A percentile compares a stretch with the other conserved stretches of the same genome.
These are phyloP conservation scores for Eupithecia tripunctaria DNA, from an alignment of 2,888 invertebrate species.

Conservation along the genomic window DNA sequence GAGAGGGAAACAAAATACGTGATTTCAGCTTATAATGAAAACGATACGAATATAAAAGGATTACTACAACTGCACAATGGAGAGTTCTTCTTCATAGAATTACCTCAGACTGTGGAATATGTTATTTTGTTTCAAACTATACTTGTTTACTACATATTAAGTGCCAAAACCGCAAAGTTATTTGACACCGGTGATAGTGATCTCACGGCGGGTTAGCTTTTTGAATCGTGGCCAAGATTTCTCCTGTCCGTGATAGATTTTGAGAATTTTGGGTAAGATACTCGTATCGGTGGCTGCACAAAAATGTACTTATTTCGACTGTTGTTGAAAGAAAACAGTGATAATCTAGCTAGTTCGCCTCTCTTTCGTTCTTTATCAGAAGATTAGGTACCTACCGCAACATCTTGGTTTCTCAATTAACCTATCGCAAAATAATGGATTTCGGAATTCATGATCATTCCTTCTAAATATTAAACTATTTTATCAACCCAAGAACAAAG, in stretches of 20 bases:
- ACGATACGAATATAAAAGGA: not conserved
- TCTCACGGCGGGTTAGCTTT: conserved; percentile 30
- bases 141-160: conserved; percentile 13
- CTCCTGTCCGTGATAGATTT: conserved; percentile 17
- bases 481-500: conserved; percentile 17
- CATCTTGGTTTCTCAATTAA: not conserved
- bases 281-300: not conserved
- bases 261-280: not conserved
- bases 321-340: not conserved
- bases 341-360: not conserved
- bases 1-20: not conserved
- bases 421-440: not conserved
- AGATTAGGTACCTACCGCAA: too few relatives aligned
- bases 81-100: not conserved
- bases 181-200: conserved; percentile 36
- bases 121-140: not conserved
- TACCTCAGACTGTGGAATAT: not conserved
- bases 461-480: not conserved
- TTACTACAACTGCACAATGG: not conserved
- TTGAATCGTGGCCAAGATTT: conserved; percentile 37
- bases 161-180: conserved; percentile 37
- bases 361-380: not conserved
- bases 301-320: not conserved
- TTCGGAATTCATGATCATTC: not conserved
- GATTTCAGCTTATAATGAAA: not conserved